Percentiles rank a stretch among this genome's conserved stretches.
Evolutionary conservation across 2,888 invertebrate species (phyloP).

Genomic region (Drosophila borealis): DNA sequence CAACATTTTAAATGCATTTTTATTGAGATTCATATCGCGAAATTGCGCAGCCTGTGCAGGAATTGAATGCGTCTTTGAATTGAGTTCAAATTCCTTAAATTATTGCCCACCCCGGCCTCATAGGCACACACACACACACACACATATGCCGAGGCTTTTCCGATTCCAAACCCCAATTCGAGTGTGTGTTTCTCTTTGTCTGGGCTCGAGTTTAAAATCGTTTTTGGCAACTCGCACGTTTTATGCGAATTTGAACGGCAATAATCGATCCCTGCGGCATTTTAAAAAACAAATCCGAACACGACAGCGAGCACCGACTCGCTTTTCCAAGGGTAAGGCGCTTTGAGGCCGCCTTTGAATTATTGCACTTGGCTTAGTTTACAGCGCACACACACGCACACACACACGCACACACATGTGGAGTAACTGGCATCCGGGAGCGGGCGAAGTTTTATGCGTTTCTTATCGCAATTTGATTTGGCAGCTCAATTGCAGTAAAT

Average conservation of each 20-base stretch:
- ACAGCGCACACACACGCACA: constrained; percentile 46
- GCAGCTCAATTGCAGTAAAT: constrained; percentile 78
- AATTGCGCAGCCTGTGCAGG: constrained; percentile 48
- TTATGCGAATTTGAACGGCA: constrained; percentile 85
- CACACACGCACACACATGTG: constrained; percentile 49
- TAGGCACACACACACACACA: constrained; percentile 1
- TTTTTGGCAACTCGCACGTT: constrained; percentile 83
- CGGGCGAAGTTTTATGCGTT: constrained; percentile 62
- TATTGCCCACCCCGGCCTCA: constrained; percentile 67
- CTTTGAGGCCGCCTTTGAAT: constrained; percentile 45
- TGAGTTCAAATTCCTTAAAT: constrained; percentile 83
- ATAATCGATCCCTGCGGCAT: constrained; percentile 85
- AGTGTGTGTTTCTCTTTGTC: background rate
- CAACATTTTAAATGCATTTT: constrained; percentile 84
- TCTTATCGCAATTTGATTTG: constrained; percentile 75
- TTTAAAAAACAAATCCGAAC: constrained; percentile 85
- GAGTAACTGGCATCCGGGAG: constrained; percentile 4
- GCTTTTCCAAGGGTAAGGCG: constrained; percentile 6
- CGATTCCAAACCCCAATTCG: constrained; percentile 18
- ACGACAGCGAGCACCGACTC: constrained; percentile 13
- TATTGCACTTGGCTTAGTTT: constrained; percentile 66
- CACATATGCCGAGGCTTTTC: constrained; percentile 43
- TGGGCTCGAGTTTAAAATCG: constrained; percentile 74
- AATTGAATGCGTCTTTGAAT: constrained; percentile 77
- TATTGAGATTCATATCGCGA: constrained; percentile 83